Percentiles rank a stretch among this genome's conserved stretches.
These are phyloP conservation scores for Crypturellus undulatus DNA, from an alignment of 2,113 vertebrate genomes.

Conservation along the genomic window DNA sequence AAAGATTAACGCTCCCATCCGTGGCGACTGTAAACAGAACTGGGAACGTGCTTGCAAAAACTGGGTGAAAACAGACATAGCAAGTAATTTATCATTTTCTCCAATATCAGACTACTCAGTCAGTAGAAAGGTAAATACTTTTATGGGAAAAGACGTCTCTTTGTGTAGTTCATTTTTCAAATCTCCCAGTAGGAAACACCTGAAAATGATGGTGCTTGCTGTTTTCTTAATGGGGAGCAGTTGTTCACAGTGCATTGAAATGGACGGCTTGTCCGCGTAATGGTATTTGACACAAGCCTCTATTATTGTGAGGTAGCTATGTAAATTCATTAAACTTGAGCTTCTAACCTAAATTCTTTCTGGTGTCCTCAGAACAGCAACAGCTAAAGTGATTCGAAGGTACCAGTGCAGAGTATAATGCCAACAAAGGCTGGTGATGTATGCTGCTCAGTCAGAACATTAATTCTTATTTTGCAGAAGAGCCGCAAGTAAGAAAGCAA, in stretches of 20 bases:
- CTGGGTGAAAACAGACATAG: neutral
- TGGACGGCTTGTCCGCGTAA: neutral
- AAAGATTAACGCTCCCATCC: neutral
- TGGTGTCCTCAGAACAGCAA: neutral
- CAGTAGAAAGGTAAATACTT: neutral
- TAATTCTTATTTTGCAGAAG: neutral
- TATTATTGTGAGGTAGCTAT: neutral
- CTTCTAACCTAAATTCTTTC: neutral
- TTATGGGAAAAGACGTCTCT: neutral
- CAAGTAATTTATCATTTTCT: neutral
- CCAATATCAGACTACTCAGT: neutral
- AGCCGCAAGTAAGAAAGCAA: neutral
- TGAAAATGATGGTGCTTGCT: slow-evolving; percentile 1
- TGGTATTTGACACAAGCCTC: neutral
- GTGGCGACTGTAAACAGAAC: neutral
- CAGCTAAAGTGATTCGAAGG: neutral
- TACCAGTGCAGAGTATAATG: neutral
- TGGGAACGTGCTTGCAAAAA: neutral
- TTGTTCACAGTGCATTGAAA: neutral
- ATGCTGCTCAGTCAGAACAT: neutral
- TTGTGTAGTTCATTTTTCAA: neutral
- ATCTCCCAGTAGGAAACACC: neutral
- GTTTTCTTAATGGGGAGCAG: neutral
- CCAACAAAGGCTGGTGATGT: neutral
- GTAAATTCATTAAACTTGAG: neutral